These are phyloP conservation scores for Tribolium madens DNA, from an alignment of 1,140 invertebrate species.

Conservation along the genomic window DNA sequence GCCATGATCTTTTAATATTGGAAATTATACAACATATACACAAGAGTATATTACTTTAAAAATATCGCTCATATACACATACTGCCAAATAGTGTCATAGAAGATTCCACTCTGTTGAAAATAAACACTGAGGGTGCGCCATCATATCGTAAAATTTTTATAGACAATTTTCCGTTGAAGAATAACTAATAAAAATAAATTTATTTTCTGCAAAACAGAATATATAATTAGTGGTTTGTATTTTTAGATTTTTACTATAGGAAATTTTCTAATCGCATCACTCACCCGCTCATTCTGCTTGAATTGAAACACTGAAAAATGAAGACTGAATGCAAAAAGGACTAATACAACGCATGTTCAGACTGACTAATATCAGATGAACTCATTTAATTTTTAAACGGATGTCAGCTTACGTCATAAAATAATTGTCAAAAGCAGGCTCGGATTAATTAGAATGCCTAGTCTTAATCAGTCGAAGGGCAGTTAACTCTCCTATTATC, in stretches of 20 bases:
- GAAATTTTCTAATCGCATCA: slow-evolving; percentile 4
- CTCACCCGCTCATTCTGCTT: slow-evolving; percentile 23
- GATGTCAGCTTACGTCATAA: slow-evolving; percentile 28
- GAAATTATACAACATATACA: neutral
- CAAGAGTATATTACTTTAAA: neutral
- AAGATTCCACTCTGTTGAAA: slow-evolving; percentile 20
- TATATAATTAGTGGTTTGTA: neutral
- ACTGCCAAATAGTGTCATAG: slow-evolving; percentile 28
- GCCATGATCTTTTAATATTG: neutral
- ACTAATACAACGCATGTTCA: too few species aligned
- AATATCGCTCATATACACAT: slow-evolving; percentile 1
- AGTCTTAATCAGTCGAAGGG: neutral
- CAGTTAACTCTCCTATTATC: neutral
- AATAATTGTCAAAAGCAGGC: slow-evolving; percentile 21
- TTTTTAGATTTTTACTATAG: neutral
- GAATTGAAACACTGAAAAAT: neutral
- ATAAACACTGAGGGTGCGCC: slow-evolving; percentile 3
- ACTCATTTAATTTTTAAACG: slow-evolving; percentile 36
- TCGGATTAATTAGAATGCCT: slow-evolving; percentile 12
- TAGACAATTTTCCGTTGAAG: neutral
- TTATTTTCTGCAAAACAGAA: neutral
- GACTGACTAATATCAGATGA: slow-evolving; percentile 21
- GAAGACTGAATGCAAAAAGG: neutral
- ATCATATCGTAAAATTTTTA: slow-evolving; percentile 8
- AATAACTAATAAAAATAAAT: slow-evolving; percentile 16